Percentiles rank a stretch among this genome's conserved stretches.
These are phyloP conservation scores for Madoqua kirkii DNA, from an alignment of 2,113 vertebrate genomes.

Conservation along the genomic window DNA sequence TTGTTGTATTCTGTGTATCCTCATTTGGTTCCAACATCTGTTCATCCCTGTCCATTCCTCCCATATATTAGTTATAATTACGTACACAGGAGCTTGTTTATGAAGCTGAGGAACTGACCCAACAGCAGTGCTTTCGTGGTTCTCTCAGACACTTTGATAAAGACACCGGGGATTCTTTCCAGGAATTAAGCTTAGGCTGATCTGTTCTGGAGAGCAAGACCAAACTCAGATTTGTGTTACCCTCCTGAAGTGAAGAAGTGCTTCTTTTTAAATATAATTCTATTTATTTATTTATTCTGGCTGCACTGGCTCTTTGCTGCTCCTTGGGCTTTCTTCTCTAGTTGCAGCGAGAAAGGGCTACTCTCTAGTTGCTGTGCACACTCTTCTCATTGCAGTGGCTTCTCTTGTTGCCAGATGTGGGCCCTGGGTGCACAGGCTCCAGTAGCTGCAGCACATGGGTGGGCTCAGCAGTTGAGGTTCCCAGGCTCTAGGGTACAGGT, in stretches of 20 bases:
- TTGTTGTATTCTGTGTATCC: constrained; percentile 59
- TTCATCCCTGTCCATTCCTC: constrained; percentile 64
- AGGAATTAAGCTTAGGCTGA: background rate
- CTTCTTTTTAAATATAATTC: background rate
- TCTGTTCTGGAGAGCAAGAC: background rate
- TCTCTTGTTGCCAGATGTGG: background rate
- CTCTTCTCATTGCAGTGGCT: background rate
- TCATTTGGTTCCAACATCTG: constrained; percentile 80
- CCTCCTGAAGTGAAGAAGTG: background rate
- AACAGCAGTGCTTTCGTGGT: background rate
- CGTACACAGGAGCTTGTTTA: constrained; percentile 46
- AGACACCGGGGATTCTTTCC: background rate
- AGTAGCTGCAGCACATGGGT: background rate
- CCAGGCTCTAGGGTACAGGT: background rate
- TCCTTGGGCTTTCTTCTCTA: background rate
- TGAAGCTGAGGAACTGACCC: constrained; percentile 14
- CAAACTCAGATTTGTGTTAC: background rate
- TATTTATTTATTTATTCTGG: background rate
- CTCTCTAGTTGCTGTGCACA: background rate
- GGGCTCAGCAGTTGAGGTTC: background rate
- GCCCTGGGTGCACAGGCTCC: background rate
- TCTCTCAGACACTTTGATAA: background rate
- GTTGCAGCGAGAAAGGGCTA: background rate
- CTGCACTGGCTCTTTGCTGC: background rate
- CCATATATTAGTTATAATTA: constrained; percentile 75